Base-by-base conservation (phyloP, 1,140 invertebrate genomes). In the Bombus sibiricus region DNA sequence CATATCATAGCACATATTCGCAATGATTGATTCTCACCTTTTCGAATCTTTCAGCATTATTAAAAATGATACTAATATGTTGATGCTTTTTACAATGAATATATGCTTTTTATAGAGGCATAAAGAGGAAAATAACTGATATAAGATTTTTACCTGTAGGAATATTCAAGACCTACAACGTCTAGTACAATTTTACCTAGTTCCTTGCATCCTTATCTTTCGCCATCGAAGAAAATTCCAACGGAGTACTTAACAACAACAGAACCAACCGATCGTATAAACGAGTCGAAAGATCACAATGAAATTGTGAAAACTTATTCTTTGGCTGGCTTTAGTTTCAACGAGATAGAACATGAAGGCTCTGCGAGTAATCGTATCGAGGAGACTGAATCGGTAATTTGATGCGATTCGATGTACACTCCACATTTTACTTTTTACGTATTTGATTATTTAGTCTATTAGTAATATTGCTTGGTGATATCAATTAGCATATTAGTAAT, bases 241-340 rank as follows among this genome's bases (percentile, higher is more conserved):
- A 95, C 96, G 15, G 97, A 97, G 90, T 98, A 97, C 93, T 96
- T 98, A n/a, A 97, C 97, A 2, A 97, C 97, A 10, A 95, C 95
- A 4, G 92, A 95, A 74, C 94, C 95, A 8, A 90, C 86, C 86
- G 89, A 90, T 39, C 86, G 81, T 39, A 71, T 22, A 37, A 41
- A 92, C 84, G 79, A 93, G 18, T 80, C 72, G 68, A 76, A 90
- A 34, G 68, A 90, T 77, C 77, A 71, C 59, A 89, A 71, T 68
- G 90, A 88, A 57, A 89, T 81, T 68, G 83, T 81, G 9, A 91
- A 88, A 39, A 85, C 68, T 0, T 80, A 76, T 85, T 82, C 89
- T 59, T 75, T 93, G 18, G 74, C 87, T 75, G 92, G 90, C 37
- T 93, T 94, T 28, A 92, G 64, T 34, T 88, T 92, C 72, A 93